Base-by-base conservation (phyloP, 2,888 invertebrate species). In the Oscheius sp. region DNA sequence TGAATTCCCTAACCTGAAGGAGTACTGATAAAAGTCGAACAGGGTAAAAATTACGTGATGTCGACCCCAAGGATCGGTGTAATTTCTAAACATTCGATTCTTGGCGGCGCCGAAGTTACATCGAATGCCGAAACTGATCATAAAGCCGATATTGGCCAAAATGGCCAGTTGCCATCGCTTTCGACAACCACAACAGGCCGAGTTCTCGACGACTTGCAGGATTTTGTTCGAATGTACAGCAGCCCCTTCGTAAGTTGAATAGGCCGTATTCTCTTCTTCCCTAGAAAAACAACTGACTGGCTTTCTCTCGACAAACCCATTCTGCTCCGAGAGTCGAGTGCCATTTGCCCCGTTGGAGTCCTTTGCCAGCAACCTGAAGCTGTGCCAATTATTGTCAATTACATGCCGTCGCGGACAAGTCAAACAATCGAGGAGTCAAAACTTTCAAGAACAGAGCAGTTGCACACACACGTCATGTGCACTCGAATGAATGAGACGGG, bases 71-170 rank as follows among this genome's bases (percentile, higher is more conserved):
- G 85, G 84, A 69, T 87, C 87, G n/a, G 85, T 83, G 73, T 84
- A 87, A 74, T 87, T 86, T 35, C 89, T 86, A 72, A 89, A 91
- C 92, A 92, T 92, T 89, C 93, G 93, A 73, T 95, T 92, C 89
- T 96, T 95, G 59, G 98, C 97, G 90, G 98, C 95, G 70, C 97
- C 95, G 94, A 99, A 95, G 91, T 98, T 99, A 90, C 96, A 97
- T 73, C 99, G 92, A 93, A 99, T 99, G 21, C 99, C 99, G 76
- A 91, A 91, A 3, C 74, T 90, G 74, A 91, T 89, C 79, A 91
- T 85, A 83, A 91, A 91, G 23, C 91, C 83, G 59, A 91, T 80
- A 77, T 90, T 89, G 79, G 90, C 90, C 35, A 91, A 84, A 53
- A 90, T 82, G 2, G 91, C 90, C 52, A 90, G 83, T 74, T 89